These are phyloP conservation scores for Tachina grossa DNA, from an alignment of 2,888 invertebrate species.

Conservation along the genomic window DNA sequence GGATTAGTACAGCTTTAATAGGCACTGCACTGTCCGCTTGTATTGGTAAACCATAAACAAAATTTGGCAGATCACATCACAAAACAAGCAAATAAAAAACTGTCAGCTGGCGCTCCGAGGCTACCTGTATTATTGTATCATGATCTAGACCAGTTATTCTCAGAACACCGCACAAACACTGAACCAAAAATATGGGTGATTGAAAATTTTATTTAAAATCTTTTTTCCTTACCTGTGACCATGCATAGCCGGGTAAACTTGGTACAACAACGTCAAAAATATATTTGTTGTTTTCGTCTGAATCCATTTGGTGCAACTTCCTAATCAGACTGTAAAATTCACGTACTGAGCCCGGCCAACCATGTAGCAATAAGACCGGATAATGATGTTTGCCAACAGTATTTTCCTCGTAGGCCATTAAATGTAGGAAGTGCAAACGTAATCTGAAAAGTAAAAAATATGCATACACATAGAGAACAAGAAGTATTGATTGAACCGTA, in stretches of 20 bases:
- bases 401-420: constrained; percentile 84
- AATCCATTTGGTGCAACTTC: constrained; percentile 83
- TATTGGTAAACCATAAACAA: too few species aligned
- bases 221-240: constrained; percentile 79
- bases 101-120: too few species aligned
- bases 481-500: too few species aligned
- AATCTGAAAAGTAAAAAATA: constrained; percentile 73
- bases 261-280: constrained; percentile 86
- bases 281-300: constrained; percentile 83
- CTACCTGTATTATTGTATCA: too few species aligned
- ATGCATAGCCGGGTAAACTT: constrained; percentile 83
- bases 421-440: constrained; percentile 88
- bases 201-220: background rate
- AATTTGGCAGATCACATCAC: too few species aligned
- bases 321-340: constrained; percentile 92
- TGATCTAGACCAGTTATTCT: too few species aligned
- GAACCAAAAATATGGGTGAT: background rate
- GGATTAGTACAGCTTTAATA: too few species aligned
- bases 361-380: constrained; percentile 87
- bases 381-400: constrained; percentile 80
- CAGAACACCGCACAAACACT: too few species aligned
- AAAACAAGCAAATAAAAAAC: too few species aligned
- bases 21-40: too few species aligned
- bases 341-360: constrained; percentile 95
- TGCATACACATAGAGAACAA: too few species aligned